Conservation (phyloP, 2,888 invertebrate genomes). For the Drosophila koepferae region DNA sequence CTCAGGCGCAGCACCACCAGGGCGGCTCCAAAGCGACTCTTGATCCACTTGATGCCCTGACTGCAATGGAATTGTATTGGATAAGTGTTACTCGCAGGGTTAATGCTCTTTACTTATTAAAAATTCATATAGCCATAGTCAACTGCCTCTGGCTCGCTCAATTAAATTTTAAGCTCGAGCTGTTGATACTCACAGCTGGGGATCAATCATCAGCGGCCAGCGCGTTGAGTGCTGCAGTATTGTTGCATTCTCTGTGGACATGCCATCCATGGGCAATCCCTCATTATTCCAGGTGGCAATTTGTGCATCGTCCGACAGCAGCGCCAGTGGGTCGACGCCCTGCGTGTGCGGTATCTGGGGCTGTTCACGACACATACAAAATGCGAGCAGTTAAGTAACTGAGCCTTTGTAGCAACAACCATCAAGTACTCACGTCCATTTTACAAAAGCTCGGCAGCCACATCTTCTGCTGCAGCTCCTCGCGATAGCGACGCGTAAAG, state of each 20-base stretch:
- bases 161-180: background rate
- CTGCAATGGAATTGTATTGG: conserved; percentile 74
- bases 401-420: background rate
- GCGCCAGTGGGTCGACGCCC: conserved; percentile 91
- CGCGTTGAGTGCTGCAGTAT: conserved; percentile 95
- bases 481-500: conserved; percentile 94
- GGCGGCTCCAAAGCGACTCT: conserved; percentile 91
- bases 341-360: conserved; percentile 92
- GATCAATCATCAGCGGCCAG: conserved; percentile 98
- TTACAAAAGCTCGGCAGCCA: conserved; percentile 93
- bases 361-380: conserved; percentile 76
- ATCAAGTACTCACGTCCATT: conserved; percentile 86
- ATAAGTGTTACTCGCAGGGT: background rate
- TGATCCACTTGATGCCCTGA: conserved; percentile 98
- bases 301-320: conserved; percentile 96
- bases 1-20: conserved; percentile 92
- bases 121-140: background rate
- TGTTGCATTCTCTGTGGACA: conserved; percentile 98
- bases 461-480: conserved; percentile 91
- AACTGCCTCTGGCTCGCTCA: background rate
- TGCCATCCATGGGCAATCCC: conserved; percentile 95
- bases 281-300: conserved; percentile 98
- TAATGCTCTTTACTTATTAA: background rate
- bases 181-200: conserved; percentile 88
- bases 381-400: conserved; percentile 5